phyloP scores from a whole-genome alignment of 2,888 invertebrate genomes.

The Thumatha senex region DNA sequence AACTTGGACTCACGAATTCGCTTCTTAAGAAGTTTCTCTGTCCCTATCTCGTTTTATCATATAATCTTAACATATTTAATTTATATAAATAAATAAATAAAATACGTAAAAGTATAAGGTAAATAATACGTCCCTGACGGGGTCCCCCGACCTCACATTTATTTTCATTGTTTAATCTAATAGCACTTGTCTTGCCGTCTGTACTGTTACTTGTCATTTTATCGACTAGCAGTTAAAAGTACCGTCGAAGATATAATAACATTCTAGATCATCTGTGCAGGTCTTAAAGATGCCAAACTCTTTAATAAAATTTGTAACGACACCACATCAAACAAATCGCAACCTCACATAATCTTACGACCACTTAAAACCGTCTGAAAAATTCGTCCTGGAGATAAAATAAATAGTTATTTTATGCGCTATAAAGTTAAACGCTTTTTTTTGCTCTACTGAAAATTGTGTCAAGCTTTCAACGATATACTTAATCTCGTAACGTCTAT shows the following conservation, averaged over 20 bases:
- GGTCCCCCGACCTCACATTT: too few relatives aligned
- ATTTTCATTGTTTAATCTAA: too few relatives aligned
- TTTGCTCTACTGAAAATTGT: slow-evolving; percentile 16
- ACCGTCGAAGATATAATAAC: slow-evolving; percentile 24
- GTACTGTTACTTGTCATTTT: slow-evolving; percentile 27
- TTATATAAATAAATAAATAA: too few relatives aligned
- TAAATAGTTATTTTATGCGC: slow-evolving; percentile 27
- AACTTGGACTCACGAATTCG: too few relatives aligned
- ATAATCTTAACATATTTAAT: too few relatives aligned
- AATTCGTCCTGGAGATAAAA: slow-evolving; percentile 28
- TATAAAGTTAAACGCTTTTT: slow-evolving; percentile 17
- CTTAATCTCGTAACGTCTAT: slow-evolving; percentile 11
- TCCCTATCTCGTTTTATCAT: too few relatives aligned
- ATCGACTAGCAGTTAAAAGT: slow-evolving; percentile 34
- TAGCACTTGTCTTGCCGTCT: slow-evolving; percentile 16
- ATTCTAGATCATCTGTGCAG: slow-evolving; percentile 28
- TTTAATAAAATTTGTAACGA: slow-evolving; percentile 48
- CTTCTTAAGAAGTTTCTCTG: too few relatives aligned
- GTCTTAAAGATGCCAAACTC: slow-evolving; percentile 35
- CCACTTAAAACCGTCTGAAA: slow-evolving; percentile 35
- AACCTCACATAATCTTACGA: slow-evolving; percentile 45
- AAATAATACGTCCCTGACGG: too few relatives aligned
- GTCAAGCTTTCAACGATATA: slow-evolving; percentile 9
- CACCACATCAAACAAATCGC: slow-evolving; percentile 48
- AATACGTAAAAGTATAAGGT: too few relatives aligned